Evolutionary conservation across 2,888 invertebrate species (phyloP), one percentile per base, ranked within the genome.

Genomic region (Chelonus formosanus): DNA sequence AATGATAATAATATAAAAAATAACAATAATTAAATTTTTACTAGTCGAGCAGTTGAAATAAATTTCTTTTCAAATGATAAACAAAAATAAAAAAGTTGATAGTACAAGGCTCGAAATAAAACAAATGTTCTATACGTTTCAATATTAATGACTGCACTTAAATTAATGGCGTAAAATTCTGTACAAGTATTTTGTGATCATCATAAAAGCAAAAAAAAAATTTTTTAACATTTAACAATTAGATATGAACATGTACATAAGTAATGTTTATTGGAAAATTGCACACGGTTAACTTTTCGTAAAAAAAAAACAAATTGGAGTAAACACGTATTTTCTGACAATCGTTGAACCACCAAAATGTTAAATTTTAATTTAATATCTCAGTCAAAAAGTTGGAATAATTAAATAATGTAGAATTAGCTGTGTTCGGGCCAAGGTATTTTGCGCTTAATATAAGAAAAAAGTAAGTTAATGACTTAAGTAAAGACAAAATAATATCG

Each of bases 141-240:
- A 7, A 48, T 48, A 20, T 56, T 52, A 57, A 54, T 67, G 59
- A 67, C 54, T 47, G 35, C 35, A 34, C 35, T 44, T 5, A 2
- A 20, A 20, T n/a, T 8, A 32, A 31, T 47, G 8, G 47, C n/a
- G 48, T 56, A n/a, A 56, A 50, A 61, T 52, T 5, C 48, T 58
- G 61, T 65, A 60, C 52, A 63, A 66, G 60, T 62, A 65, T 62
- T 64, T 57, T 60, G 60, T 43, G 34, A 43, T 45, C n/a, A 43
- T 45, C n/a, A 43, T 57, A 62, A 59, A 52, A 55, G 7, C 31
- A 53, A 45, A 40, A 34, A 44, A 7, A 55, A 65, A 35, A 60
- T 58, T 71, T 68, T 59, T 57, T 69, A 70, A 20, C 57, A 58
- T n/a, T n/a, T n/a, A n/a, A n/a, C n/a, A n/a, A n/a, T n/a, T n/a